These are phyloP conservation scores for Apamea monoglypha DNA, from an alignment of 2,888 invertebrate genomes.

Conservation along the genomic window DNA sequence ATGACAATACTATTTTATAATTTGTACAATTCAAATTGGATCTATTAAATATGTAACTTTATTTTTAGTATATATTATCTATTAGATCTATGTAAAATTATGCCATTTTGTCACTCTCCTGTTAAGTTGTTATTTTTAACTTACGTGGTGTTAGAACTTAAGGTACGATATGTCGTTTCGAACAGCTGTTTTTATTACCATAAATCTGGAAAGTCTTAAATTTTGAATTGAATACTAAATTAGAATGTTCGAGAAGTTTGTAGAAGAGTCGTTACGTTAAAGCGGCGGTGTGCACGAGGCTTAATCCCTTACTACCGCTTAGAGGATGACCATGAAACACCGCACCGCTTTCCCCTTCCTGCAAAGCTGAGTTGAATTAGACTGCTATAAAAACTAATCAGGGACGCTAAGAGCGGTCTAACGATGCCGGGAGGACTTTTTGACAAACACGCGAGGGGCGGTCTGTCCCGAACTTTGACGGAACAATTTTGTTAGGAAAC, in stretches of 20 bases:
- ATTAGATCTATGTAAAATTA: no score
- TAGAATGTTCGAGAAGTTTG: constrained; percentile 56
- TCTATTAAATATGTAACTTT: no score
- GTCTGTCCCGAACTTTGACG: constrained; percentile 70
- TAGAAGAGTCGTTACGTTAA: constrained; percentile 56
- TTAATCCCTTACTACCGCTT: constrained; percentile 64
- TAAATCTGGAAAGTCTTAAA: constrained; percentile 38
- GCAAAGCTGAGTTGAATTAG: constrained; percentile 72
- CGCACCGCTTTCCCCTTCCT: constrained; percentile 70
- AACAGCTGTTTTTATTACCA: constrained; percentile 32
- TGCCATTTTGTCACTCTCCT: no score
- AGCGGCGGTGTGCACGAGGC: constrained; percentile 58
- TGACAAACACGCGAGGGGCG: constrained; percentile 79
- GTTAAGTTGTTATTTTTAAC: no score
- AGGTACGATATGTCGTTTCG: constrained; percentile 5
- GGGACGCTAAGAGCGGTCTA: constrained; percentile 78
- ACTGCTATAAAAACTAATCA: constrained; percentile 84
- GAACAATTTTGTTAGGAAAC: constrained; percentile 79
- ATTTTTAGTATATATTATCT: no score
- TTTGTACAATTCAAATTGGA: no score
- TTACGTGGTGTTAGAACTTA: no score
- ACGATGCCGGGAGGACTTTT: constrained; percentile 79
- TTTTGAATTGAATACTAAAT: constrained; percentile 61
- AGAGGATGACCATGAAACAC: constrained; percentile 59
- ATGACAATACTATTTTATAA: no score